phyloP scores from a whole-genome alignment of 2,797 vertebrate species.

The Threskiornis aethiopicus region DNA sequence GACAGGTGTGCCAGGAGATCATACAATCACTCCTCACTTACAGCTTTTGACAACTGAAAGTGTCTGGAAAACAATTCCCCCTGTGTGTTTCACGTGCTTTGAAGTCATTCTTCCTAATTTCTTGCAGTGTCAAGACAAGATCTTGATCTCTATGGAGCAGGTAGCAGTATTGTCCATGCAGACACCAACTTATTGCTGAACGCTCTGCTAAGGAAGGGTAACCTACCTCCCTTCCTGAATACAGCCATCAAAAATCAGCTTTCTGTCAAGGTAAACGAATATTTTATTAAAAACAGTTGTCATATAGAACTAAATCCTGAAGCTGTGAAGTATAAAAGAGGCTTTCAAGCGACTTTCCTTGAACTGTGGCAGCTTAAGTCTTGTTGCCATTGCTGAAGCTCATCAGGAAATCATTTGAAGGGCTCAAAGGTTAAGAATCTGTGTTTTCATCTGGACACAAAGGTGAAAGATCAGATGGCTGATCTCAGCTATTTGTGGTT shows the following conservation, averaged over 20 bases:
- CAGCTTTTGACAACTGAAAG: not conserved
- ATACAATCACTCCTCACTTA: not conserved
- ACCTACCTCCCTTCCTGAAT: not conserved
- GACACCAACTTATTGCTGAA: not conserved
- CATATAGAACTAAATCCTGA: not conserved
- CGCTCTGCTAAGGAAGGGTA: not conserved
- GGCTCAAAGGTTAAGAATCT: conserved; percentile 30
- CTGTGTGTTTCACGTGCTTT: not conserved
- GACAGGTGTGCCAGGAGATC: not conserved
- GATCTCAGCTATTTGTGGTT: not conserved
- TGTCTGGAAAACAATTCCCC: not conserved
- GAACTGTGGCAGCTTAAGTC: conserved; percentile 28
- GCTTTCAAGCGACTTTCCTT: conserved; percentile 27
- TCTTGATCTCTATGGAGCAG: not conserved
- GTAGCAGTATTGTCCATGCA: not conserved
- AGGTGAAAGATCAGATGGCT: conserved; percentile 26
- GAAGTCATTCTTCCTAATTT: not conserved
- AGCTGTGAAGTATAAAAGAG: conserved; percentile 27
- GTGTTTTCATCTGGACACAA: not conserved
- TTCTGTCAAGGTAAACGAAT: not conserved
- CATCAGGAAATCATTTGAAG: conserved; percentile 4
- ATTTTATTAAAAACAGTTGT: not conserved
- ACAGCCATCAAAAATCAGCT: not conserved
- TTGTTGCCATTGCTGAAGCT: not conserved
- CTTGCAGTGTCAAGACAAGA: not conserved